A percentile compares a stretch with the other conserved stretches of the same genome.
Conservation (phyloP, 2,888 invertebrate species). For the Abrostola tripartita region DNA sequence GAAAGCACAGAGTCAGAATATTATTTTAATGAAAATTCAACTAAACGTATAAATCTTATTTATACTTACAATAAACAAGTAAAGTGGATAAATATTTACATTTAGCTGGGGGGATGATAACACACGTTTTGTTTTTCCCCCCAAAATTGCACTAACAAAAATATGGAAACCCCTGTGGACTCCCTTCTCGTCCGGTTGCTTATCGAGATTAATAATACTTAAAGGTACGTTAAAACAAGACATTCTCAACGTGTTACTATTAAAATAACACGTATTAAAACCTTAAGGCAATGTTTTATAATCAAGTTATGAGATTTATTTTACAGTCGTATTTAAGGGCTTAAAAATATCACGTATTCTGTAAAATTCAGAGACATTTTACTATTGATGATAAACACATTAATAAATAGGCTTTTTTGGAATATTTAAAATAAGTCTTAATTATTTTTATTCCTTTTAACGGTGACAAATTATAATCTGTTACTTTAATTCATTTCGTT, state of each 20-base stretch:
- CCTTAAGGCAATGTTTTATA: not conserved
- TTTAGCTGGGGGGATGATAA: constrained; percentile 66
- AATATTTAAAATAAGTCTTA: too few relatives aligned
- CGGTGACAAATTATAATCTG: too few relatives aligned
- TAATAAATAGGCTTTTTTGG: too few relatives aligned
- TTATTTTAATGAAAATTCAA: constrained; percentile 88
- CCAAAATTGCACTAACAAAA: constrained; percentile 87
- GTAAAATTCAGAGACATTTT: too few relatives aligned
- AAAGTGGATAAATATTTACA: constrained; percentile 84
- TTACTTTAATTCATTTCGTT: too few relatives aligned
- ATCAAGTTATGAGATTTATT: too few relatives aligned
- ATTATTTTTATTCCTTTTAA: too few relatives aligned
- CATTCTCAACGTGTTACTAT: constrained; percentile 17
- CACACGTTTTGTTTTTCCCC: constrained; percentile 60
- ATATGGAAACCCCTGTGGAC: constrained; percentile 69
- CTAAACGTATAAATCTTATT: constrained; percentile 89
- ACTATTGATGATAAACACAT: too few relatives aligned
- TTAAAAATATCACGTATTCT: too few relatives aligned
- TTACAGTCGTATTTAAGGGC: too few relatives aligned
- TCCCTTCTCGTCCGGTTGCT: constrained; percentile 62
- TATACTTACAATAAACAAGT: constrained; percentile 87
- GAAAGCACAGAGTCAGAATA: constrained; percentile 63
- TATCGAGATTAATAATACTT: constrained; percentile 50
- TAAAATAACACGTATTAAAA: not conserved
- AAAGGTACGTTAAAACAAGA: constrained; percentile 25